These are phyloP conservation scores for Mesorhabditis belari DNA, from an alignment of 2,888 invertebrate genomes.

Conservation along the genomic window DNA sequence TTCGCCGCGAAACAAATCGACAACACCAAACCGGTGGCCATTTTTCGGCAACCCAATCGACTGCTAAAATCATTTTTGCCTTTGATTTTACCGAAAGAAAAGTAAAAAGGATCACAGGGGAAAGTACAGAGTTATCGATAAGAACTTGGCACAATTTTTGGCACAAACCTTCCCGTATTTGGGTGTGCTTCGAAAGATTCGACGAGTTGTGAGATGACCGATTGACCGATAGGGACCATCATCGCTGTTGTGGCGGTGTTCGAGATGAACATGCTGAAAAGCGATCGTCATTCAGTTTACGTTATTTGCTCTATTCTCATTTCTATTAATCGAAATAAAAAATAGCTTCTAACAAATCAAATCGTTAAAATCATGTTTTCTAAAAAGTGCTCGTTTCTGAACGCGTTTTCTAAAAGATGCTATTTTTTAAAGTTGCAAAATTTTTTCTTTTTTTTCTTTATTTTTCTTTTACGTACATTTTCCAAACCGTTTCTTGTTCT, in stretches of 20 bases:
- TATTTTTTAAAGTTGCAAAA: too few relatives aligned
- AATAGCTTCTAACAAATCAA: too few relatives aligned
- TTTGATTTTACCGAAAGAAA: background rate
- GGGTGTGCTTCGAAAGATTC: constrained; percentile 32
- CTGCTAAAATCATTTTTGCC: background rate
- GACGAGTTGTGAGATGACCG: constrained; percentile 36
- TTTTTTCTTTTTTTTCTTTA: too few relatives aligned
- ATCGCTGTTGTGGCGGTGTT: constrained; percentile 62
- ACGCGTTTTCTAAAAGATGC: too few relatives aligned
- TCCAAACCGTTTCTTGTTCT: too few relatives aligned
- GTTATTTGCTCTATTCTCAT: too few relatives aligned
- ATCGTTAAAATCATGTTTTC: too few relatives aligned
- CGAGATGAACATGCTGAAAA: constrained; percentile 44
- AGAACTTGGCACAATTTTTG: background rate
- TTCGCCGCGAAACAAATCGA: constrained; percentile 48
- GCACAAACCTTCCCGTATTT: constrained; percentile 12
- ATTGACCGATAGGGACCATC: constrained; percentile 63
- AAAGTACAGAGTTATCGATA: too few relatives aligned
- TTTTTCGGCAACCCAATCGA: constrained; percentile 23
- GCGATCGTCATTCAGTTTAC: too few relatives aligned
- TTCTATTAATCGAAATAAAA: too few relatives aligned
- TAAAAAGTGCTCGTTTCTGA: too few relatives aligned
- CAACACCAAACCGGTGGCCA: constrained; percentile 45
- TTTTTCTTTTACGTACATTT: too few relatives aligned
- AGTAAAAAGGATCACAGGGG: background rate